Base-by-base conservation (phyloP, 1,140 invertebrate genomes). In the Temnothorax curvispinosus region DNA sequence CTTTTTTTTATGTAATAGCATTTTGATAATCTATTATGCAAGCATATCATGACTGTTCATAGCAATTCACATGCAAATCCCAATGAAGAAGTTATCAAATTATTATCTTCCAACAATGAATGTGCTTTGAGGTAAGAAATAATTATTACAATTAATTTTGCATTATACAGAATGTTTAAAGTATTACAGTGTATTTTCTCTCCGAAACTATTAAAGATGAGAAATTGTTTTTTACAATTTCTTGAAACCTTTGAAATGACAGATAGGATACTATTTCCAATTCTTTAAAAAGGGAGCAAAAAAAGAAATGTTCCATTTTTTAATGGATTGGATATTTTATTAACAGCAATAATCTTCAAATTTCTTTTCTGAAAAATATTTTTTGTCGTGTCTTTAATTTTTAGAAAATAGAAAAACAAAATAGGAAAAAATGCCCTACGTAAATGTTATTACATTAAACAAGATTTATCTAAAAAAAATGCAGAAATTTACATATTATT, bases 21-120 rank as follows among this genome's bases (percentile, higher is more conserved):
- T 88, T 96, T 97, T 87, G 98, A 99, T 94, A 96, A 96, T 76
- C 96, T 98, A 93, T 93, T 99, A 67, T 98, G 98, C 6, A 97
- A 97, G 91, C 98, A 99, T 95, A 97, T 99, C 1, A 97, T 98
- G 96, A 96, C 97, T 8, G 91, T 98, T 69, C 97, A 98, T 95
- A 96, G 96, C 11, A 96, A 96, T 18, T 89, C 60, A 65, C 81
- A 87, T 5, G 65, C 52, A 87, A 56, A 21, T 60, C 74, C 50
- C 2, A 56, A 52, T 62, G 21, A 3, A 41, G 50, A 87, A 84
- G 21, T 6, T 15, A 47, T 52, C 8, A 56, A 67, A 41, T 72
- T 5, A 52, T n/a, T n/a, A 21, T n/a, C 52, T 0, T n/a, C 4
- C 4, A 21, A 56, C 4, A 21, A 56, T 60, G 75, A 75, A 21